Percentiles rank a stretch among this genome's conserved stretches.
Evolutionary conservation across 2,797 vertebrate species (phyloP).

Genomic region (Schizopygopsis pylzovi): DNA sequence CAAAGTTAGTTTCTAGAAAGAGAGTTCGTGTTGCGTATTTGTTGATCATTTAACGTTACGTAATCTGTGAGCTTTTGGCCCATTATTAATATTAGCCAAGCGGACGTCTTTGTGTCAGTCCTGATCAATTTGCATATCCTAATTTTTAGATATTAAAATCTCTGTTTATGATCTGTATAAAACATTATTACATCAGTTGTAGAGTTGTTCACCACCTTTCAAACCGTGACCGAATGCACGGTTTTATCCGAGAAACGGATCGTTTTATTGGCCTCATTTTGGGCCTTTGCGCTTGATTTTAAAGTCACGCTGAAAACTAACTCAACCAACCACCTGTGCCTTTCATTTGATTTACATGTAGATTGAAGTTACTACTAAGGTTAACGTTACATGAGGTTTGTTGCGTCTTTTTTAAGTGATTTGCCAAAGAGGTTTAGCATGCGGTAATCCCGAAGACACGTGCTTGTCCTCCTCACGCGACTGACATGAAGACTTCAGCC

Average conservation of each 20-base stretch:
- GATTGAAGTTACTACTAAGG: background rate
- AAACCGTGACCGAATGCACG: background rate
- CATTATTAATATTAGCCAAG: background rate
- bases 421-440: conserved; percentile 20
- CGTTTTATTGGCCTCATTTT: background rate
- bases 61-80: background rate
- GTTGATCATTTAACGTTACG: background rate
- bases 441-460: conserved; percentile 7
- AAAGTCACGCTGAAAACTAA: background rate
- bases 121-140: background rate
- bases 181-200: background rate
- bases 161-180: background rate
- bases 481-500: conserved; percentile 11
- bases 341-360: background rate
- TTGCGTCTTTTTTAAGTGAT: conserved; percentile 17
- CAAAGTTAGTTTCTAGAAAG: no score
- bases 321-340: background rate
- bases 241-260: no score
- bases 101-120: conserved; percentile 20
- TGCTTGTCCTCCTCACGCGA: conserved; percentile 7
- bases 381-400: background rate
- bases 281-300: conserved; percentile 12
- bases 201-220: background rate
- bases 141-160: background rate
- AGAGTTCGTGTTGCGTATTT: background rate